Conservation (phyloP, 2,888 invertebrate genomes). For the Crocallis elinguaria region DNA sequence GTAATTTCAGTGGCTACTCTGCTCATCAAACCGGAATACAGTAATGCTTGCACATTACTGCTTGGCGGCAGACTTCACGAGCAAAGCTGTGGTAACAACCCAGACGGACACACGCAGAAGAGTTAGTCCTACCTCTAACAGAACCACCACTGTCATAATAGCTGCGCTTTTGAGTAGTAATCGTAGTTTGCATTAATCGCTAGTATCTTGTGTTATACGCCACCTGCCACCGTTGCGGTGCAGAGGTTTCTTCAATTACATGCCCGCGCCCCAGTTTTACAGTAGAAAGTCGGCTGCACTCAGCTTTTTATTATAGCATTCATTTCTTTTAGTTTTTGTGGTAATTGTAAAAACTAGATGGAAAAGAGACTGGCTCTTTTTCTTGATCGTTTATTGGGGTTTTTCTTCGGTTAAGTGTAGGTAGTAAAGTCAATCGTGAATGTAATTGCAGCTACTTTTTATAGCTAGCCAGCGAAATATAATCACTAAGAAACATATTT, state of each 20-base stretch:
- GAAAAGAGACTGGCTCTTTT: neutral
- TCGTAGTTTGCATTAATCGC: too few species aligned
- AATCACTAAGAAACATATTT: too few species aligned
- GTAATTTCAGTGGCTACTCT: too few species aligned
- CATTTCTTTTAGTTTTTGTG: constrained; percentile 24
- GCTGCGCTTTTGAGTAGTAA: too few species aligned
- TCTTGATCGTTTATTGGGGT: neutral
- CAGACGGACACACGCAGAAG: too few species aligned
- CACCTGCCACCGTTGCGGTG: constrained; percentile 52
- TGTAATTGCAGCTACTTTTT: neutral
- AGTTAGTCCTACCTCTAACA: too few species aligned
- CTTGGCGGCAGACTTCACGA: too few species aligned
- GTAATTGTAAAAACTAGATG: constrained; percentile 21
- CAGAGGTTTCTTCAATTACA: constrained; percentile 71
- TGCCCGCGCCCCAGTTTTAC: constrained; percentile 51
- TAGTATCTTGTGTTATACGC: constrained; percentile 29
- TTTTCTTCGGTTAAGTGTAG: neutral
- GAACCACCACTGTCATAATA: too few species aligned
- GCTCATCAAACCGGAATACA: too few species aligned
- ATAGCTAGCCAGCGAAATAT: too few species aligned
- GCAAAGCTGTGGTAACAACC: too few species aligned
- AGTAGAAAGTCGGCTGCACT: constrained; percentile 60
- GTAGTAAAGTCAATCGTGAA: neutral
- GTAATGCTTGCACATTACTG: too few species aligned
- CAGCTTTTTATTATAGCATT: constrained; percentile 32